These are phyloP conservation scores for Pseudoips prasinana DNA, from an alignment of 2,888 invertebrate genomes.

Conservation along the genomic window DNA sequence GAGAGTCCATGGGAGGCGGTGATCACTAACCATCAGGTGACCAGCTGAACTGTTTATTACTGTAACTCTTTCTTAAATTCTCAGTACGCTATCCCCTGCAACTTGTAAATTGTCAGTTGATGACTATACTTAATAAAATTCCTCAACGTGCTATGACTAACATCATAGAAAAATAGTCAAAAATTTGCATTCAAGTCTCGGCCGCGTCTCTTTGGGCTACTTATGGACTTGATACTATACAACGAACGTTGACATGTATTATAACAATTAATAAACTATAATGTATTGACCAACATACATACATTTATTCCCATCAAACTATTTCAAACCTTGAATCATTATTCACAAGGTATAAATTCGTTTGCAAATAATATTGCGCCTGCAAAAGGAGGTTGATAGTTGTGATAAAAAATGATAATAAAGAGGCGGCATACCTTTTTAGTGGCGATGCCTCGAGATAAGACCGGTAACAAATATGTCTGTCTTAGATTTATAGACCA, in stretches of 20 bases:
- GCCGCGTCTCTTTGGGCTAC: conserved; percentile 28
- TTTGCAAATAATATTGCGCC: neutral
- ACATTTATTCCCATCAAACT: neutral
- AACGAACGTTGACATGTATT: conserved; percentile 38
- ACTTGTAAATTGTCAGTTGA: no score
- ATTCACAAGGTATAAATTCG: conserved; percentile 3
- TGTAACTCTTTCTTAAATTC: no score
- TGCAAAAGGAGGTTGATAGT: conserved; percentile 4
- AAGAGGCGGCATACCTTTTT: conserved; percentile 36
- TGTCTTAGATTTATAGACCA: conserved; percentile 20
- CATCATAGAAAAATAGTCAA: conserved; percentile 1
- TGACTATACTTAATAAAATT: no score
- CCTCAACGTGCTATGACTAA: conserved; percentile 5
- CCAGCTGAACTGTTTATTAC: no score
- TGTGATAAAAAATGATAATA: conserved; percentile 22
- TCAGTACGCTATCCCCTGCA: no score
- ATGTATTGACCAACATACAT: conserved; percentile 24
- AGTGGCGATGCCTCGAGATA: conserved; percentile 39
- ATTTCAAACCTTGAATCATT: accelerated
- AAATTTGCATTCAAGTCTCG: conserved; percentile 22
- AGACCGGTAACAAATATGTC: conserved; percentile 29
- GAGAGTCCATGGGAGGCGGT: no score
- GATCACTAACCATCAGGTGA: no score
- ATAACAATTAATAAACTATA: conserved; percentile 25
- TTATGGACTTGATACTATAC: conserved; percentile 32